Percentiles rank a stretch among this genome's conserved stretches.
Conservation (phyloP, 35 echinoderm and acorn worm species). For the Ophiothrix spiculata region DNA sequence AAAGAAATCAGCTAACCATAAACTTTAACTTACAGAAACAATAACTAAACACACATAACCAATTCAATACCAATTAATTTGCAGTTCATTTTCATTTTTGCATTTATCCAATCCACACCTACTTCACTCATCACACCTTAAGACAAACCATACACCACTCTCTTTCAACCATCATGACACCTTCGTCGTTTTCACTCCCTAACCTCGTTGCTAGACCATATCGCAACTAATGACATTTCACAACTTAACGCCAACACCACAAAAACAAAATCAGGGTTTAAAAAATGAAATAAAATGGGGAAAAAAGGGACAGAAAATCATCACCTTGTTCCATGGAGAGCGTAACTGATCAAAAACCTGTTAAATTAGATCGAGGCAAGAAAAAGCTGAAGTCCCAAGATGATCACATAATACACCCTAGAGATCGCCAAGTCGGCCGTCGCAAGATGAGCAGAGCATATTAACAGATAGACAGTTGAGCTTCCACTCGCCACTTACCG, state of each 20-base stretch:
- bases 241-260: not conserved
- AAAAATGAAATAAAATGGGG: not conserved
- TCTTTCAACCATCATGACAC: constrained; percentile 7
- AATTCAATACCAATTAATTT: too few species aligned
- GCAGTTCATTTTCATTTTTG: not conserved
- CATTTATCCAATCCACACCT: not conserved
- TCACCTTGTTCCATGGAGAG: not conserved
- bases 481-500: not conserved
- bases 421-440: not conserved
- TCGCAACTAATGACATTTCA: constrained; percentile 3
- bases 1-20: not conserved
- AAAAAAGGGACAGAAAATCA: not conserved
- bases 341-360: constrained; percentile 4
- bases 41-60: not conserved
- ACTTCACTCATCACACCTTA: not conserved
- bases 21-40: not conserved
- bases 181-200: not conserved
- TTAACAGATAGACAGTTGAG: not conserved
- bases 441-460: not conserved
- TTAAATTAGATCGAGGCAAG: not conserved
- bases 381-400: not conserved
- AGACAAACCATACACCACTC: not conserved
- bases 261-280: constrained; percentile 7
- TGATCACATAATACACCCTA: not conserved
- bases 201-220: not conserved